These are phyloP conservation scores for Apodemus speciosus DNA, from an alignment of 2,113 vertebrate species.

Conservation along the genomic window DNA sequence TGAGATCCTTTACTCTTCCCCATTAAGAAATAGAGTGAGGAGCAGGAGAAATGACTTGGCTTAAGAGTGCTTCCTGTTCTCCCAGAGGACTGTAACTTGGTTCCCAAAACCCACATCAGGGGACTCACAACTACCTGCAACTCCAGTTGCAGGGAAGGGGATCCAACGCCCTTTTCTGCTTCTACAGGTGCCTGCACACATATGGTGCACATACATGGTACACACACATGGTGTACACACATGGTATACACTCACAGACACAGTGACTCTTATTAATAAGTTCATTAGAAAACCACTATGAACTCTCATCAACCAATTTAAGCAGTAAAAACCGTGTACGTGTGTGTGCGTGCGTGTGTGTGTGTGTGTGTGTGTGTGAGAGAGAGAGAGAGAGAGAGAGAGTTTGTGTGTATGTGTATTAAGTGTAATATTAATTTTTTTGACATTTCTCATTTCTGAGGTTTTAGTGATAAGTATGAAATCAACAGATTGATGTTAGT, in stretches of 20 bases:
- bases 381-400: too few relatives aligned
- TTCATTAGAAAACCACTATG: not conserved
- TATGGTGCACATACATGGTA: too few relatives aligned
- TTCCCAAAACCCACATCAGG: not conserved
- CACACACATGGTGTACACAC: too few relatives aligned
- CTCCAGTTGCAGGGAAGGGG: not conserved
- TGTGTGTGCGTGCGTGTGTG: too few relatives aligned
- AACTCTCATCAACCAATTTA: not conserved
- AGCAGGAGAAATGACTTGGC: not conserved
- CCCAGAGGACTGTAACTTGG: not conserved
- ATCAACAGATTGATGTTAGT: slow-evolving; percentile 18
- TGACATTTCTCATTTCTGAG: slow-evolving; percentile 24
- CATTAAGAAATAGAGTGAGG: slow-evolving; percentile 11
- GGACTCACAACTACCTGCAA: not conserved
- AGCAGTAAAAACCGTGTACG: not conserved
- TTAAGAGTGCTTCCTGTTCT: not conserved
- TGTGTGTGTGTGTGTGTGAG: too few relatives aligned
- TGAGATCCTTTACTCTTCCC: slow-evolving; percentile 13
- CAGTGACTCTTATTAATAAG: not conserved
- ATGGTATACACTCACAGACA: not conserved
- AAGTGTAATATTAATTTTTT: not conserved
- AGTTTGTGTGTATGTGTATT: rapidly evolving
- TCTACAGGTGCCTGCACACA: not conserved
- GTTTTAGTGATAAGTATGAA: slow-evolving; percentile 37
- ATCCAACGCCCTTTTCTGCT: not conserved